Conservation (phyloP, 2,113 vertebrate species). For the Nerophis ophidion region DNA sequence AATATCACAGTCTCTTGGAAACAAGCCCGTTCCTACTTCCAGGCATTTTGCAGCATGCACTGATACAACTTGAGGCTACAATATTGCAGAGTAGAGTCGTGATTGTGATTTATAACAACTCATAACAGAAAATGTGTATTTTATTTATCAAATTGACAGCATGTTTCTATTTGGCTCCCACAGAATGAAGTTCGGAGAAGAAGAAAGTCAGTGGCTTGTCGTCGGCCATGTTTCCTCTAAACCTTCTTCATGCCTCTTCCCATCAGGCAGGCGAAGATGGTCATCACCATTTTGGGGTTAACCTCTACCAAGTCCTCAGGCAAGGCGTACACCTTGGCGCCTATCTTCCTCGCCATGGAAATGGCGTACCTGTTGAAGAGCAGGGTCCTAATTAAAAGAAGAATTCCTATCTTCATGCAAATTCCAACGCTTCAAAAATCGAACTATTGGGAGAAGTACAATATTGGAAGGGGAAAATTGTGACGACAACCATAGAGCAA, state of each 20-base stretch:
- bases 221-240: slow-evolving; percentile 13
- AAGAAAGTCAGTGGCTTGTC: slow-evolving; percentile 69
- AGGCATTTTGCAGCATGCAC: slow-evolving; percentile 8
- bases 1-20: neutral
- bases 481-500: too few species aligned
- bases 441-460: too few species aligned
- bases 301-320: slow-evolving; percentile 89
- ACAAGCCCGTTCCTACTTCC: neutral
- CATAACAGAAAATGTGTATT: neutral
- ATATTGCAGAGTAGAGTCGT: neutral
- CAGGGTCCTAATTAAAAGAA: neutral
- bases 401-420: neutral
- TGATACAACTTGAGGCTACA: neutral
- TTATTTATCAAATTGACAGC: neutral
- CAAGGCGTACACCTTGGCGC: slow-evolving; percentile 86
- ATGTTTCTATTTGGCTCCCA: neutral
- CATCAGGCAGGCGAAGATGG: slow-evolving; percentile 77
- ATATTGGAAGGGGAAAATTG: too few species aligned
- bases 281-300: slow-evolving; percentile 96
- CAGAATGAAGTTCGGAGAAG: neutral
- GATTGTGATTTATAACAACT: neutral
- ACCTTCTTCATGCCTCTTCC: slow-evolving; percentile 57
- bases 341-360: slow-evolving; percentile 90
- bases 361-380: slow-evolving; percentile 77
- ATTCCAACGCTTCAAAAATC: too few species aligned